phyloP scores from a whole-genome alignment of 2,113 vertebrate species.

The Hassar affinis region DNA sequence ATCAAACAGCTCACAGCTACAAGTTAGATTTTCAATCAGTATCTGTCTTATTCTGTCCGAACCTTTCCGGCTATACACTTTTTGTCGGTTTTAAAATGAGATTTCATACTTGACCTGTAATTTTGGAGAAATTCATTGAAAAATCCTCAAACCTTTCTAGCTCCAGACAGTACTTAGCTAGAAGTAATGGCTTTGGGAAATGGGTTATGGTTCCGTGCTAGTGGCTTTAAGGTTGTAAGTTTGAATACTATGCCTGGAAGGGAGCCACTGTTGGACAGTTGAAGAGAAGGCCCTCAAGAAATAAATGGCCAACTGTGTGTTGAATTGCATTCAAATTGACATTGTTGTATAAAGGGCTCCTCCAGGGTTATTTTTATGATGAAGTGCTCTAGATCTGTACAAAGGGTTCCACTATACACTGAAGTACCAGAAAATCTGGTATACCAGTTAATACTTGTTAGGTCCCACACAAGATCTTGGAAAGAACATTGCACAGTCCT shows the following conservation, averaged over 20 bases:
- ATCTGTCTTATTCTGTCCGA: not conserved
- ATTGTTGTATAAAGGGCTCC: not conserved
- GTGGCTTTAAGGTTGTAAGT: not conserved
- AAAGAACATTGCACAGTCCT: too few species aligned
- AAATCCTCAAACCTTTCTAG: not conserved
- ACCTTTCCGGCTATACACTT: not conserved
- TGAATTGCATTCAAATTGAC: not conserved
- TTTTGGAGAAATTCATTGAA: not conserved
- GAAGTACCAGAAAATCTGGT: too few species aligned
- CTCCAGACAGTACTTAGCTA: not conserved
- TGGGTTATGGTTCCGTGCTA: not conserved
- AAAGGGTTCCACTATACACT: not conserved
- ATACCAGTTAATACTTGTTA: too few species aligned
- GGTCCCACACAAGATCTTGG: too few species aligned
- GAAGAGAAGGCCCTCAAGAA: not conserved
- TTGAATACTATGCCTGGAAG: not conserved
- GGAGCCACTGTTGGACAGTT: not conserved
- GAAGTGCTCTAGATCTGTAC: not conserved
- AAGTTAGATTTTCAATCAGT: constrained; percentile 13
- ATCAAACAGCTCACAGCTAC: constrained; percentile 1
- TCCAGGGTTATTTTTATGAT: not conserved
- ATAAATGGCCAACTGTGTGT: not conserved
- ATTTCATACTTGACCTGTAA: not conserved
- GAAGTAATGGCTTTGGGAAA: not conserved
- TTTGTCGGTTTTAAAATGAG: not conserved